Evolutionary conservation across 2,113 vertebrate genomes (phyloP), one percentile per base, ranked within the genome.

Genomic region (Vulpes lagopus): DNA sequence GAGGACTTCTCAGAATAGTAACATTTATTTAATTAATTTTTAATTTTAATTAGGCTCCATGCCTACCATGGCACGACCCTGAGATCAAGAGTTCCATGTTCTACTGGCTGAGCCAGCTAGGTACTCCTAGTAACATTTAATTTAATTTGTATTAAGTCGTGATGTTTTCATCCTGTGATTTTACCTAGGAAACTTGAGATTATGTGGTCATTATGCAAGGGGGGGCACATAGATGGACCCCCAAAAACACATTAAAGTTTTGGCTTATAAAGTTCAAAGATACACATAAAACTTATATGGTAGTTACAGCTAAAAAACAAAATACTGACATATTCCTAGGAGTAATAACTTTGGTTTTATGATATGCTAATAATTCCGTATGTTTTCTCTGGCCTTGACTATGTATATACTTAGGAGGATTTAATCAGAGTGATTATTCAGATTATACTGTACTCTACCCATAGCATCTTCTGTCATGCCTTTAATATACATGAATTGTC

Each of bases 81-180:
- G 30, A 9, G 65, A 67, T 67, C 65, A 67, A 67, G 65, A 67
- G 15, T 67, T 67, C 30, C 15, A 16, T n/a, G 65, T 30, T n/a
- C 15, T 67, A n/a, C 65, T 67, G 17, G 19, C 8, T 69, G 17
- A 35, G 32, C 32, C 32, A 69, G 67, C 67, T n/a, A 35, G 67
- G 67, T 1, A 3, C 67, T n/a, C 32, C 32, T 69, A 69, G 32
- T 69, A 69, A 27, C 32, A 51, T 89, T 95, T 92, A 78, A 80
- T 65, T 60, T 81, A 85, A 92, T 84, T 96, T 22, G 55, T 14
- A 53, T 62, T 55, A 96, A 91, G 27, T 87, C n/a, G 73, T 92
- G 38, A 49, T 59, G n/a, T 35, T 89, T 96, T 89, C 74, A 59
- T 96, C 32, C 35, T 95, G 6, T 83, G 57, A 62, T 65, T 94